These are phyloP conservation scores for Pagrus major DNA, from an alignment of 2,113 vertebrate species.

Conservation along the genomic window DNA sequence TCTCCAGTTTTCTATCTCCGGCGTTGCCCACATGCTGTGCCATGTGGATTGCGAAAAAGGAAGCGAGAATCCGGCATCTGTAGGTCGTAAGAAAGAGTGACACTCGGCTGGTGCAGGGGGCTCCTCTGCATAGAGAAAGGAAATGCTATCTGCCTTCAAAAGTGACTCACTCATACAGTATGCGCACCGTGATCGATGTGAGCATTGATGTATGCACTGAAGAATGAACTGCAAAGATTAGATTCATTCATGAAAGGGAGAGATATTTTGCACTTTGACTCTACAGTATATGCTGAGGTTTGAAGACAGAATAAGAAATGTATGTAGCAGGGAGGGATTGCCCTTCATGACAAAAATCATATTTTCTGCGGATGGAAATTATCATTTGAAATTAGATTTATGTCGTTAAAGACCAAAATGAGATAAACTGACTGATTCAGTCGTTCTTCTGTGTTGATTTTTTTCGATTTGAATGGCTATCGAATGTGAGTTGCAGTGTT, in stretches of 20 bases:
- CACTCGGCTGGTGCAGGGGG: background rate
- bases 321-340: background rate
- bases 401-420: too few species aligned
- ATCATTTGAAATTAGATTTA: too few species aligned
- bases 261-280: background rate
- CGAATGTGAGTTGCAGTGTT: background rate
- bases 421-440: background rate
- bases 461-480: background rate
- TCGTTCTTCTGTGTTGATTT: conserved; percentile 12
- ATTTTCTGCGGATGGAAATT: too few species aligned
- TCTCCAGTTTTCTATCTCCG: background rate
- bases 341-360: background rate
- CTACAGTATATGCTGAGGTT: background rate
- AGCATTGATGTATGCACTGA: conserved; percentile 8
- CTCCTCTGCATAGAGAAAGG: conserved; percentile 4
- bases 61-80: conserved; percentile 18
- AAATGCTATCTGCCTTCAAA: background rate
- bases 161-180: conserved; percentile 31
- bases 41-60: conserved; percentile 28
- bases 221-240: conserved; percentile 31
- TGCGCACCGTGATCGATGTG: conserved; percentile 18
- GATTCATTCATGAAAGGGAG: conserved; percentile 21
- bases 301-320: background rate
- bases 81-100: conserved; percentile 6
- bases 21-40: conserved; percentile 30